Base-by-base conservation (phyloP, 2,113 vertebrate genomes). In the Antennarius striatus region DNA sequence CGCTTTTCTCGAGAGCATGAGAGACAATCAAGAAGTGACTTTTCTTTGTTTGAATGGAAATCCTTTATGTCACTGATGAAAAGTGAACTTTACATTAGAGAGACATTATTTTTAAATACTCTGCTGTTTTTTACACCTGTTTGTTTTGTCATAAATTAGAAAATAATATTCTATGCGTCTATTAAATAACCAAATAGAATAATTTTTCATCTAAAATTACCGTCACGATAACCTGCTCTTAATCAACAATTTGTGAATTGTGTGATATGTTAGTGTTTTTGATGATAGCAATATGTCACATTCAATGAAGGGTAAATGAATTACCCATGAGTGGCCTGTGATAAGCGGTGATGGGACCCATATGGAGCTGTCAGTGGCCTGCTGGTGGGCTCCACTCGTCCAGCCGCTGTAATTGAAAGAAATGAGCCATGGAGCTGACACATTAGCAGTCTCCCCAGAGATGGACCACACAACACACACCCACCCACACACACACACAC, bases 341-440 rank as follows among this genome's bases (percentile, higher is more conserved):
- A 90, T 91, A 91, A 90, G 84, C 79, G 58, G 64, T 85, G 88
- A 88, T 86, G 88, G 87, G 83, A 69, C 83, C 73, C 89, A 69
- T 90, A 90, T 80, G 83, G 83, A 89, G 77, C 83, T 67, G 89
- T 13, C 47, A 78, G 64, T 65, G 83, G 87, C 86, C 86, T 79
- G 78, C 80, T 80, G 87, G 86, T 91, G 90, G 90, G 80, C 75
- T 84, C 85, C 83, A 59, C 87, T 80, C 65, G 88, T 89, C 90
- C 15, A 11, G 80, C 77, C 87, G 55, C 74, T 63, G 60, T 91
- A 92, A 95, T 93, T 94, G 93, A 94, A 94, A 94, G 90, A 95
- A 92, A 94, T 79, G 87, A 95, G 89, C 83, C 89, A 85, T 90
- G 84, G 80, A 90, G 77, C 87, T 88, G 90, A 92, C 91, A 79